phyloP scores from a whole-genome alignment of 2,888 invertebrate species.

The Synergus umbraculus region DNA sequence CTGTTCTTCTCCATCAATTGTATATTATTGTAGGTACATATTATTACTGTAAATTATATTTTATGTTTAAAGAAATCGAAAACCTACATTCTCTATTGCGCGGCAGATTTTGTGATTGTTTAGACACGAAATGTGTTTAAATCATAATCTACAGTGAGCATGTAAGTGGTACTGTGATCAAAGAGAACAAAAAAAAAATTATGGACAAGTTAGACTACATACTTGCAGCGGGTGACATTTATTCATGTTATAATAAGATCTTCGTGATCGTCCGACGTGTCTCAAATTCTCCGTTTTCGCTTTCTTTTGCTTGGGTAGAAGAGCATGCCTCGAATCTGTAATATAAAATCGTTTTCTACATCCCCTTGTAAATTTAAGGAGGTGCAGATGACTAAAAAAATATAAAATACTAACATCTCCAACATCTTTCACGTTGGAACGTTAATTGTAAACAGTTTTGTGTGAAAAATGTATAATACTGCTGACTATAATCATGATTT shows the following conservation, averaged over 20 bases:
- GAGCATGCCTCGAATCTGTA: conserved; percentile 31
- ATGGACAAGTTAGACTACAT: conserved; percentile 47
- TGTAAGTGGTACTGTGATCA: conserved; percentile 20
- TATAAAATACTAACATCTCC: conserved; percentile 29
- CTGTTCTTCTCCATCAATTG: conserved; percentile 22
- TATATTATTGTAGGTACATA: conserved; percentile 33
- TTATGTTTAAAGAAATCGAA: conserved; percentile 32
- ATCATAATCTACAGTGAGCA: conserved; percentile 36
- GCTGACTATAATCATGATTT: conserved; percentile 31
- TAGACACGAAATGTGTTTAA: conserved; percentile 27
- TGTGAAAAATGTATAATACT: conserved; percentile 40
- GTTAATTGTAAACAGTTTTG: conserved; percentile 32
- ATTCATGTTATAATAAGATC: conserved; percentile 9
- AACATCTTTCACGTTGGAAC: conserved; percentile 16
- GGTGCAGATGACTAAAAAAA: conserved; percentile 33
- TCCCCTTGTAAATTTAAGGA: conserved; percentile 36
- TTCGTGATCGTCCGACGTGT: conserved; percentile 24
- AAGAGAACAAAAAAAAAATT: conserved; percentile 45
- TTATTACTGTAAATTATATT: conserved; percentile 36
- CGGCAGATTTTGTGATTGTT: background rate
- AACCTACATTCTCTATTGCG: background rate
- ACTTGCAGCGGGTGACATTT: conserved; percentile 42
- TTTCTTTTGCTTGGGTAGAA: conserved; percentile 22
- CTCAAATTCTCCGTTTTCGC: conserved; percentile 17
- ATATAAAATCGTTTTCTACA: conserved; percentile 35